Evolutionary conservation across 2,113 vertebrate genomes (phyloP).

Genomic region (Aphyosemion australe): DNA sequence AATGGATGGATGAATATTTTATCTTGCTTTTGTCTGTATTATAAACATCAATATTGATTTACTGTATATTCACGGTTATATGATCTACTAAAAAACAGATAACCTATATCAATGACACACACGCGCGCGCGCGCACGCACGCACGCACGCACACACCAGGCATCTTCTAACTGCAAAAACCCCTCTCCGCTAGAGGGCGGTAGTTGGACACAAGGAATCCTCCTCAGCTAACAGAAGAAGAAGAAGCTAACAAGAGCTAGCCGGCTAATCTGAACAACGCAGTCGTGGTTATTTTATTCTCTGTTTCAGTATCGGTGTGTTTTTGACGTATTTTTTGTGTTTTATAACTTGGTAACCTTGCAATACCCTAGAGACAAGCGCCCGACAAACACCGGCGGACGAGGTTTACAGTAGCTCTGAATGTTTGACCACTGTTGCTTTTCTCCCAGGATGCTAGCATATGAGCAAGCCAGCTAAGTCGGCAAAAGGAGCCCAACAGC

Average conservation of each 20-base stretch:
- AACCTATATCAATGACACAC: too few relatives aligned
- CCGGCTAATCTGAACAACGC: slow-evolving; percentile 64
- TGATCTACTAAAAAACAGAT: too few relatives aligned
- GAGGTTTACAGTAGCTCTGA: slow-evolving; percentile 14
- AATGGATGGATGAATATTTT: too few relatives aligned
- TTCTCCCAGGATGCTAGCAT: slow-evolving; percentile 61
- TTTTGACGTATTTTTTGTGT: background rate
- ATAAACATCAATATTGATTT: too few relatives aligned
- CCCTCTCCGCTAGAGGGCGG: slow-evolving; percentile 40
- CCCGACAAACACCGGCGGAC: background rate
- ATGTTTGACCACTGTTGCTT: slow-evolving; percentile 36
- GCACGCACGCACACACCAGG: too few relatives aligned
- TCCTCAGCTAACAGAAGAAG: slow-evolving; percentile 51
- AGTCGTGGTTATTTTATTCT: slow-evolving; percentile 33
- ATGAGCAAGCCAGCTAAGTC: slow-evolving; percentile 47
- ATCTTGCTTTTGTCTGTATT: too few relatives aligned
- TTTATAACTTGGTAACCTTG: background rate
- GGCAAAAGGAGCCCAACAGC: slow-evolving; percentile 43
- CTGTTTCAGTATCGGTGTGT: background rate
- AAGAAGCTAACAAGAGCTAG: slow-evolving; percentile 57
- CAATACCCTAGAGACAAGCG: background rate
- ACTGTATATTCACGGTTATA: too few relatives aligned
- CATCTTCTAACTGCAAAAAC: background rate
- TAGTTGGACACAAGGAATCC: slow-evolving; percentile 5
- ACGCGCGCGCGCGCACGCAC: too few relatives aligned